Evolutionary conservation across 2,888 invertebrate species (phyloP), one percentile per base, ranked within the genome.

Genomic region (Drosophila mercatorum): DNA sequence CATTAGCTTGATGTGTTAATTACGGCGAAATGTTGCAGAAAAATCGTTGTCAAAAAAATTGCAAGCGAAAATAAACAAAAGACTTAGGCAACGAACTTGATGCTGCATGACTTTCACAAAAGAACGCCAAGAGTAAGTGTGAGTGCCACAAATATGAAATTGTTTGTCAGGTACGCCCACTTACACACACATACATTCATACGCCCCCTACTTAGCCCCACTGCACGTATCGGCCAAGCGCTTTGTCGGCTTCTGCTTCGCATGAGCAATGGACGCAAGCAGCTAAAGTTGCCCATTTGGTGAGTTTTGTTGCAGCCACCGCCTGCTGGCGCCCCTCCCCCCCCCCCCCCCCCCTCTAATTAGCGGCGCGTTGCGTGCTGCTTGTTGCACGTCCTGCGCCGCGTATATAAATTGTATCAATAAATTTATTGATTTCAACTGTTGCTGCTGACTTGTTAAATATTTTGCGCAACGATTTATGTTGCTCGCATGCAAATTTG

Each of bases 391-490:
- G 36, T 72, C 63, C 46, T 68, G 55, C 59, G 66, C 63, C 58
- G 74, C 76, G 67, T 81, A 74, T 78, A 86, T 78, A 86, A 86
- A 86, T 88, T 83, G 86, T 84, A 88, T 86, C 84, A 88, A 89
- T 88, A 88, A 89, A 89, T 88, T 88, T 88, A 88, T 89, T 88
- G 84, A 89, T 88, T 88, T 88, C 88, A 89, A 89, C 88, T 88
- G 84, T 83, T 88, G 89, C 86, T 73, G 88, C 74, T 88, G 89
- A 89, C 86, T 89, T 83, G 88, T 89, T 89, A 86, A 84, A 89
- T 88, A 89, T 86, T 87, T 88, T 80, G 77, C 81, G 49, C 65
- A 75, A 79, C 84, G 82, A 86, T 88, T 88, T 86, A 89, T 88
- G 88, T 78, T 76, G 75, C 72, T 64, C 72, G 78, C 89, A 89